Evolutionary conservation across 2,888 invertebrate genomes (phyloP), one percentile per base, ranked within the genome.

Genomic region (Lissonota sp.): DNA sequence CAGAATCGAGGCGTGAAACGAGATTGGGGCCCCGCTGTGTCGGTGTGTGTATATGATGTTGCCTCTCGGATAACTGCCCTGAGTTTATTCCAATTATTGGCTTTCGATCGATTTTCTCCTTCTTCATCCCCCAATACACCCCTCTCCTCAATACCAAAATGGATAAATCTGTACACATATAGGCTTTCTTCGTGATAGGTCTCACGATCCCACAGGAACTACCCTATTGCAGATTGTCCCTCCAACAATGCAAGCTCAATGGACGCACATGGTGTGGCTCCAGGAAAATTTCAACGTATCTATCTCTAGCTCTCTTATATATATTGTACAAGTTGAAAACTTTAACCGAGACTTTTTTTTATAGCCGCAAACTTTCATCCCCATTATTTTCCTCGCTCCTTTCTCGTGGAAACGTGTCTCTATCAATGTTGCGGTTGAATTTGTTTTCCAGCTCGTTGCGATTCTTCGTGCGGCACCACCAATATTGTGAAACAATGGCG

Each of bases 1-100:
- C 91, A 91, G 91, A 92, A 92, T 90, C 88, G 91, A 92, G 91
- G 91, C 92, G 92, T 92, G 92, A 92, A 92, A 92, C 92, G 91
- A 92, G 92, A 92, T 92, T 87, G 80, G 83, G 76, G 79, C 82
- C 80, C 67, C 71, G 51, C 69, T 80, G 83, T 83, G 26, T 26
- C 26, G 26, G 26, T 26, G 26, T 26, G 26, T 26, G 26, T 26
- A 3, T 26, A 26, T 26, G 83, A 87, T 87, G 81, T 84, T 86
- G 83, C 75, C 83, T 72, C 78, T 80, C 72, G 77, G 71, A 78
- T 80, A 80, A 83, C 80, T 76, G 82, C 77, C 81, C 77, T 83
- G 84, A 88, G 86, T 89, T 90, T 90, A 89, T 91, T 88, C 90
- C 91, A 91, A 92, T 92, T 89, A 92, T 91, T 91, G 90, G 87